A percentile compares a stretch with the other conserved stretches of the same genome.
phyloP scores from a whole-genome alignment of 2,888 invertebrate genomes.

The Parnassius orleans region DNA sequence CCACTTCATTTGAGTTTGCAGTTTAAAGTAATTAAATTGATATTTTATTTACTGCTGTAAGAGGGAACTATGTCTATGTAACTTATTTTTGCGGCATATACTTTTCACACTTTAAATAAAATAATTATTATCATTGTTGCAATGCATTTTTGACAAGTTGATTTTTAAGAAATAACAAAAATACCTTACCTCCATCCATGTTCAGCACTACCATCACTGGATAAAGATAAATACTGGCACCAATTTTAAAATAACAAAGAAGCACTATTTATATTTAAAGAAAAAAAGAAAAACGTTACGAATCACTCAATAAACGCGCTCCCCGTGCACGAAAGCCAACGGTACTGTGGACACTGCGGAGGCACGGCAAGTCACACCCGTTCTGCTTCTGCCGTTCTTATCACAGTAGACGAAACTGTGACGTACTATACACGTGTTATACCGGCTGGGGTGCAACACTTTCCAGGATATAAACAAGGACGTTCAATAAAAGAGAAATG shows the following conservation, averaged over 20 bases:
- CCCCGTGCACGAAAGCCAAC: slow-evolving; percentile 38
- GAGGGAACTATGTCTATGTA: too few species aligned
- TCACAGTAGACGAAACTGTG: slow-evolving; percentile 35
- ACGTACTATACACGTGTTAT: slow-evolving; percentile 29
- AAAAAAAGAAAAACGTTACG: slow-evolving; percentile 34
- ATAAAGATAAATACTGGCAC: slow-evolving; percentile 20
- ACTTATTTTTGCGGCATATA: too few species aligned
- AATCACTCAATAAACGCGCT: slow-evolving; percentile 34
- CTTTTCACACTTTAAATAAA: neutral
- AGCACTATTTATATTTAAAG: slow-evolving; percentile 10
- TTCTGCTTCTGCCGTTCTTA: slow-evolving; percentile 40
- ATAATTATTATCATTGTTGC: slow-evolving; percentile 5
- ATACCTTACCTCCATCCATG: slow-evolving; percentile 47
- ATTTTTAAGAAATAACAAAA: slow-evolving; percentile 2
- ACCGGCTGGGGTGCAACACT: slow-evolving; percentile 8
- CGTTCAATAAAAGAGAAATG: too few species aligned
- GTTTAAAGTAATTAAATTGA: too few species aligned
- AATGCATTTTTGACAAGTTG: slow-evolving; percentile 8
- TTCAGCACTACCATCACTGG: slow-evolving; percentile 5
- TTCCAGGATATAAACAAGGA: neutral
- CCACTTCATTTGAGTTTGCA: too few species aligned
- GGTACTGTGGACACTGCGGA: slow-evolving; percentile 53
- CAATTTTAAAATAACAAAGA: slow-evolving; percentile 20
- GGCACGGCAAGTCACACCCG: slow-evolving; percentile 54
- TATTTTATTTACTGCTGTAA: too few species aligned